Percentiles rank a stretch among this genome's conserved stretches.
Evolutionary conservation across 23 tunicate genomes (phyloP).

Genomic region (Botrylloides violaceus): DNA sequence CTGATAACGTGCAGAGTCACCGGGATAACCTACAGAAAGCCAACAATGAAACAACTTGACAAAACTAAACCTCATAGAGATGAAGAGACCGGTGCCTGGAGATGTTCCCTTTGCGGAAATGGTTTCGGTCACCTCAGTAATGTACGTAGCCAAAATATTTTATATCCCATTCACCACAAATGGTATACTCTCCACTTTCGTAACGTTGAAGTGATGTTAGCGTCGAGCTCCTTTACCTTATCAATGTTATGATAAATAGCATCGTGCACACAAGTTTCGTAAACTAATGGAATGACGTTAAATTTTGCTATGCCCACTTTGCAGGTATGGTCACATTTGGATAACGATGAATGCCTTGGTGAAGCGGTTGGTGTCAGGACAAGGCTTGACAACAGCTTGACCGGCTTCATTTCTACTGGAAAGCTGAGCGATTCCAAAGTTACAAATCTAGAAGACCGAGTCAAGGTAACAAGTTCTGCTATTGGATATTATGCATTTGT

Average conservation of each 20-base stretch:
- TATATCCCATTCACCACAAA: too few species aligned
- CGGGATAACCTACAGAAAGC: conserved; percentile 68
- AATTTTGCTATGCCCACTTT: too few species aligned
- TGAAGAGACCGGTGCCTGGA: conserved; percentile 80
- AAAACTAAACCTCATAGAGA: conserved; percentile 81
- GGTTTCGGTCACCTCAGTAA: conserved; percentile 78
- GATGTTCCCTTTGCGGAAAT: conserved; percentile 64
- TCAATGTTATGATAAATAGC: too few species aligned
- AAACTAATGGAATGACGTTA: too few species aligned
- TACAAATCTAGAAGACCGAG: conserved; percentile 69
- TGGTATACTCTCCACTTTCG: too few species aligned
- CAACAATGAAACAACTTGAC: conserved; percentile 63
- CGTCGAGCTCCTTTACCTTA: too few species aligned
- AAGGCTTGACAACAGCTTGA: conserved; percentile 65
- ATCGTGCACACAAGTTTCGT: too few species aligned
- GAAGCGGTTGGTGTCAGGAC: conserved; percentile 75
- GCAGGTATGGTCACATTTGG: conserved; percentile 91
- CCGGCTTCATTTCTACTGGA: conserved; percentile 70
- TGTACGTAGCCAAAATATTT: too few species aligned
- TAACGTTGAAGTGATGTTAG: too few species aligned
- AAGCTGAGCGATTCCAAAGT: conserved; percentile 75
- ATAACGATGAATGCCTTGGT: conserved; percentile 78
- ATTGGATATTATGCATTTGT: background rate
- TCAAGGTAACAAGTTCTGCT: conserved; percentile 28
- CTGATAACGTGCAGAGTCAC: conserved; percentile 61